phyloP scores from a whole-genome alignment of 1,140 invertebrate genomes.

The Tetragonula clypearis region DNA sequence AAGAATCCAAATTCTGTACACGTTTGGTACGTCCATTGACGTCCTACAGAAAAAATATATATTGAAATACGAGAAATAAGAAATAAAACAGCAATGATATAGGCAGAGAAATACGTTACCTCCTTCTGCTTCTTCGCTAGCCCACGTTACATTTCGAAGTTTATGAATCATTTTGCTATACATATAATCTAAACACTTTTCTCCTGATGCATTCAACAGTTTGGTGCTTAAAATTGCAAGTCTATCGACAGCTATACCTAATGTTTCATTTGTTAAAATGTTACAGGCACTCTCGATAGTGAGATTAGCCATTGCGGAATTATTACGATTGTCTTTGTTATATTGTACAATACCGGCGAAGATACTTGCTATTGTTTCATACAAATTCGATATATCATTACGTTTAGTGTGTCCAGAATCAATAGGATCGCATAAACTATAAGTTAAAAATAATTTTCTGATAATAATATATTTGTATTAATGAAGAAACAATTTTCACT shows the following conservation, averaged over 20 bases:
- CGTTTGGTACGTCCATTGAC: constrained; percentile 97
- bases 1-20: constrained; percentile 98
- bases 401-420: constrained; percentile 82
- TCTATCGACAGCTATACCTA: constrained; percentile 85
- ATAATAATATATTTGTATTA: constrained; percentile 1
- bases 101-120: constrained; percentile 77
- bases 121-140: constrained; percentile 84
- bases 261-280: constrained; percentile 86
- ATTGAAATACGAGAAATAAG: neutral
- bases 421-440: constrained; percentile 90
- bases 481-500: constrained; percentile 29
- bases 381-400: constrained; percentile 91
- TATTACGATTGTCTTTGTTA: constrained; percentile 94
- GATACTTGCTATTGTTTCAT: constrained; percentile 90
- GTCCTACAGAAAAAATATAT: constrained; percentile 77
- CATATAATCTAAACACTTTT: constrained; percentile 92
- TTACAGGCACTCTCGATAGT: constrained; percentile 91
- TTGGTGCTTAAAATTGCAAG: constrained; percentile 89
- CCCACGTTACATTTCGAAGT: constrained; percentile 88
- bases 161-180: constrained; percentile 91
- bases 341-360: constrained; percentile 95
- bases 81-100: neutral
- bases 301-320: constrained; percentile 84
- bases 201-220: constrained; percentile 85
- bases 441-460: constrained; percentile 62